Percentiles rank a stretch among this genome's conserved stretches.
phyloP scores from a whole-genome alignment of 1,140 invertebrate species.

The Trissolcus basalis region DNA sequence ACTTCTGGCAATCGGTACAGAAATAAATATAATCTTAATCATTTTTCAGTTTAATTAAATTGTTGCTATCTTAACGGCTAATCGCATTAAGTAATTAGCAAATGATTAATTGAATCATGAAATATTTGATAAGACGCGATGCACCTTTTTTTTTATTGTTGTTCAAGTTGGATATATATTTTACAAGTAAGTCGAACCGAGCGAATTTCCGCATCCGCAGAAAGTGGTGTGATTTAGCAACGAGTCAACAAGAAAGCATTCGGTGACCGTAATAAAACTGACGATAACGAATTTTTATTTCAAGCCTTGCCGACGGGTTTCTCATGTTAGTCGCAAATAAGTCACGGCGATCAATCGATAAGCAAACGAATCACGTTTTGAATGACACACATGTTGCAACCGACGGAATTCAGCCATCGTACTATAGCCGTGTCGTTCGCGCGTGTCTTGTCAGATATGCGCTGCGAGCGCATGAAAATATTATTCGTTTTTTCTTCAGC shows the following conservation, averaged over 20 bases:
- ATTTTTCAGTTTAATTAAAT: no score
- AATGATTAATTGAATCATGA: no score
- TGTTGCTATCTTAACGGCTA: no score
- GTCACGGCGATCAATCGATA: slow-evolving; percentile 70
- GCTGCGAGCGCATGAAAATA: slow-evolving; percentile 50
- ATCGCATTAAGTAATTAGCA: no score
- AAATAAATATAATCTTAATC: no score
- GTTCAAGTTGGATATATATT: no score
- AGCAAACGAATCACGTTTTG: slow-evolving; percentile 73
- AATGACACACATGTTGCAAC: slow-evolving; percentile 75
- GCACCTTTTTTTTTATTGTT: no score
- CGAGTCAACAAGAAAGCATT: slow-evolving; percentile 52
- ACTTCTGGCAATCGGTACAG: no score
- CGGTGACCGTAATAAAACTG: slow-evolving; percentile 54
- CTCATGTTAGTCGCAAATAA: slow-evolving; percentile 68
- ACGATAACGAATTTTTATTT: slow-evolving; percentile 60
- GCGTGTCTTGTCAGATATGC: slow-evolving; percentile 66
- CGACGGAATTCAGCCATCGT: slow-evolving; percentile 72
- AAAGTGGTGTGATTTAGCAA: slow-evolving; percentile 32
- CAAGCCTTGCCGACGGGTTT: slow-evolving; percentile 54
- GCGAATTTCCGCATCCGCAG: slow-evolving; percentile 46
- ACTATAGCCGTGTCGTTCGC: slow-evolving; percentile 59
- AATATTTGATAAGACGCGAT: no score
- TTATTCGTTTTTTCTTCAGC: slow-evolving; percentile 35
- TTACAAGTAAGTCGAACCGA: no score